Conservation (phyloP, 1,140 invertebrate species). For the Ostrea denselamellosa region DNA sequence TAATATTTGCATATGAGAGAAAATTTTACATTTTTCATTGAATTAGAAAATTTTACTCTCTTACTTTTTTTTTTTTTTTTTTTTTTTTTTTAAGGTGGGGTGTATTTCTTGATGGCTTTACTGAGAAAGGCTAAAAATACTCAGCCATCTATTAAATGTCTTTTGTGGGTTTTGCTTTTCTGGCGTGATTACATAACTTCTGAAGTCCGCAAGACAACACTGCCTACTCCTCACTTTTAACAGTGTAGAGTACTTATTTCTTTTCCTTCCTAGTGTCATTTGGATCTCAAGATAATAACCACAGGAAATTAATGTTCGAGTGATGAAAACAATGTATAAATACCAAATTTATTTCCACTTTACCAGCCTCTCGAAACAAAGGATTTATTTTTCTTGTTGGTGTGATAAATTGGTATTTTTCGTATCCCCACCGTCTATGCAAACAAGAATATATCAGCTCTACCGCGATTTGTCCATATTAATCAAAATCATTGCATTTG, state of each 20-base stretch:
- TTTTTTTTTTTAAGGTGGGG: background rate
- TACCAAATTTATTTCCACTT: constrained; percentile 23
- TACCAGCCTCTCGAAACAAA: constrained; percentile 33
- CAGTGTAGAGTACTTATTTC: background rate
- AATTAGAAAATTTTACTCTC: background rate
- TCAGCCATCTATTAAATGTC: background rate
- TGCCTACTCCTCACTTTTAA: background rate
- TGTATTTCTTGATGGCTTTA: background rate
- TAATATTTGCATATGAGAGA: background rate
- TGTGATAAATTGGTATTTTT: constrained; percentile 16
- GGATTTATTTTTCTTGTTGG: constrained; percentile 33
- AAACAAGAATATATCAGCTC: constrained; percentile 34
- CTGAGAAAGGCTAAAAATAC: background rate
- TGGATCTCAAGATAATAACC: constrained; percentile 33
- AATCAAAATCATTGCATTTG: constrained; percentile 34
- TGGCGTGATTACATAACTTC: background rate
- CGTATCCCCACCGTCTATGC: constrained; percentile 4
- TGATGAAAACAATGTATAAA: constrained; percentile 32
- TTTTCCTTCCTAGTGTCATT: constrained; percentile 37
- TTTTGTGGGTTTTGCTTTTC: background rate
- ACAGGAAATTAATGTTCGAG: constrained; percentile 36
- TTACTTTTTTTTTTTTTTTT: background rate
- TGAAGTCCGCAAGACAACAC: background rate
- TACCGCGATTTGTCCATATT: constrained; percentile 32
- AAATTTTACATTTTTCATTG: background rate